Conservation (phyloP, 2,888 invertebrate species). For the Polydrusus tereticollis region DNA sequence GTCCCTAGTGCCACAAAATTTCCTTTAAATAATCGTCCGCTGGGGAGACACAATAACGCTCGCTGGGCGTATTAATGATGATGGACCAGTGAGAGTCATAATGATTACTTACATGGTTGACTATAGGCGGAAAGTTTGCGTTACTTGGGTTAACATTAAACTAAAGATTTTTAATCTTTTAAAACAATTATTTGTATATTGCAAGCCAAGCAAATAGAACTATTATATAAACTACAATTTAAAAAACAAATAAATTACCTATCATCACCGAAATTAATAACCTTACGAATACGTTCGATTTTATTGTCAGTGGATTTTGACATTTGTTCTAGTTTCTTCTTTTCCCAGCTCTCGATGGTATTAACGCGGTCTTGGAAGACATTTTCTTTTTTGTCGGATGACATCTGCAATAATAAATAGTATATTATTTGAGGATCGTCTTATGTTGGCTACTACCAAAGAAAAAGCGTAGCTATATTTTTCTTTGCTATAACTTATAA, state of each 20-base stretch:
- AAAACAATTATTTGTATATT: background rate
- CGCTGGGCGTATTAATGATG: too few species aligned
- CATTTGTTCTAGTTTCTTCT: constrained; percentile 45
- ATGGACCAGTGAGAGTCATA: too few species aligned
- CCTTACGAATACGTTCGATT: constrained; percentile 61
- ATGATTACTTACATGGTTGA: too few species aligned
- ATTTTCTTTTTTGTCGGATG: constrained; percentile 63
- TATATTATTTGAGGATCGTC: too few species aligned
- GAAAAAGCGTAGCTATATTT: too few species aligned
- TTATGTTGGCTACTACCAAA: too few species aligned
- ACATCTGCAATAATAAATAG: constrained; percentile 19
- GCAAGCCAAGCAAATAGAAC: constrained; percentile 5
- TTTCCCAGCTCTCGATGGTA: constrained; percentile 55
- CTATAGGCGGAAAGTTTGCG: too few species aligned
- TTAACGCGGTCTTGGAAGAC: constrained; percentile 68
- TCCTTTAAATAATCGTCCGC: too few species aligned
- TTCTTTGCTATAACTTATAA: too few species aligned
- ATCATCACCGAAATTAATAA: constrained; percentile 63
- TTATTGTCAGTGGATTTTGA: constrained; percentile 53
- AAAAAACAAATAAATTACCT: constrained; percentile 32
- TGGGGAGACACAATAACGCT: too few species aligned
- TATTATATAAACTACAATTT: background rate
- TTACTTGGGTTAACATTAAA: background rate
- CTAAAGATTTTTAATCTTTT: constrained; percentile 12
- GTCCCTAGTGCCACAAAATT: too few species aligned